These are phyloP conservation scores for Cynodonichthys magdalenae DNA, from an alignment of 2,797 vertebrate genomes.

Conservation along the genomic window DNA sequence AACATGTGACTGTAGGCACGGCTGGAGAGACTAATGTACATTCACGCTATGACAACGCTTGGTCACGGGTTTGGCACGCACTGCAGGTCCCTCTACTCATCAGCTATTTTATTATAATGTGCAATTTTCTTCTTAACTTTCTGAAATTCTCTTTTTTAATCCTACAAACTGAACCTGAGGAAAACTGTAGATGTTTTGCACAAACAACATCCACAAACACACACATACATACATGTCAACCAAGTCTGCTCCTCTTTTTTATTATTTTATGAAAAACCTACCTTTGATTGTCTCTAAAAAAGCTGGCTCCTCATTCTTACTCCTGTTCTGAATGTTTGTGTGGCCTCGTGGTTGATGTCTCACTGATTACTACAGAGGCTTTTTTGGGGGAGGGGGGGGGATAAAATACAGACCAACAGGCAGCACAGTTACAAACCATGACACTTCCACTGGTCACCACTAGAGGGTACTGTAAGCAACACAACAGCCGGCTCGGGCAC, in stretches of 20 bases:
- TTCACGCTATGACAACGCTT: slow-evolving; percentile 48
- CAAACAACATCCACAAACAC: slow-evolving; percentile 17
- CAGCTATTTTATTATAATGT: background rate
- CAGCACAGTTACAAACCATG: slow-evolving; percentile 74
- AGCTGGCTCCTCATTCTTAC: slow-evolving; percentile 26
- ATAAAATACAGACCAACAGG: slow-evolving; percentile 46
- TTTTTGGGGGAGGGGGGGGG: too few species aligned
- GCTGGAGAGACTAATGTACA: slow-evolving; percentile 66
- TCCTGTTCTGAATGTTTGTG: slow-evolving; percentile 22
- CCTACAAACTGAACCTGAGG: slow-evolving; percentile 62
- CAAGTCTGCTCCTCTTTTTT: slow-evolving; percentile 36
- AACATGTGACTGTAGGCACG: slow-evolving; percentile 69
- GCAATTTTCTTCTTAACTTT: slow-evolving; percentile 10
- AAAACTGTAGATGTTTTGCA: slow-evolving; percentile 45
- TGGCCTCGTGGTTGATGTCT: slow-evolving; percentile 31
- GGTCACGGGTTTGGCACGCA: slow-evolving; percentile 6
- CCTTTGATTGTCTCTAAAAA: slow-evolving; percentile 66
- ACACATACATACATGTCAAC: slow-evolving; percentile 11
- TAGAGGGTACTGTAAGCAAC: slow-evolving; percentile 85
- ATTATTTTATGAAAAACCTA: slow-evolving; percentile 33
- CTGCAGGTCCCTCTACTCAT: slow-evolving; percentile 19
- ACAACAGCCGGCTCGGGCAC: slow-evolving; percentile 81
- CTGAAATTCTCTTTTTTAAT: slow-evolving; percentile 11
- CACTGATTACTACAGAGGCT: slow-evolving; percentile 47
- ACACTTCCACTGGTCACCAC: slow-evolving; percentile 81